Evolutionary conservation across 2,888 invertebrate species (phyloP).

Genomic region (Sipha maydis): DNA sequence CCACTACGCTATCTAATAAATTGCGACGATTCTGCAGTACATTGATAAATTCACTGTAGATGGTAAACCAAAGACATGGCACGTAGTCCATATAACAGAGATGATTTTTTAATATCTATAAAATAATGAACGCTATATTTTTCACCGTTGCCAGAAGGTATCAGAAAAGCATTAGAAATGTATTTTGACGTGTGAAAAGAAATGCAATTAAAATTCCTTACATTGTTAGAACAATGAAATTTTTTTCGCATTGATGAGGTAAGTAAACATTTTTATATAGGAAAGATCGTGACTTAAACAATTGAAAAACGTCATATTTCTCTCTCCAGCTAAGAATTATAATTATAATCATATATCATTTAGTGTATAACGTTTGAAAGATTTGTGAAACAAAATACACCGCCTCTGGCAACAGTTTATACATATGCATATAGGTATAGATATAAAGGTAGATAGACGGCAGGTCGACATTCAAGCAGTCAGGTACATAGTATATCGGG

Average conservation of each 20-base stretch:
- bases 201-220: constrained; percentile 51
- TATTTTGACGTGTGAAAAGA: constrained; percentile 41
- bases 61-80: not conserved
- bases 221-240: constrained; percentile 26
- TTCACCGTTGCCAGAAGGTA: not conserved
- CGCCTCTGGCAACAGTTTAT: constrained; percentile 23
- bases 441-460: too few species aligned
- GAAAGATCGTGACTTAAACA: constrained; percentile 43
- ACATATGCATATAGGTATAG: not conserved
- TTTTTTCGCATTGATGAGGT: constrained; percentile 42
- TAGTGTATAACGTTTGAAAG: constrained; percentile 6
- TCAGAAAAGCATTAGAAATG: not conserved
- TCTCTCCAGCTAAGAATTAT: constrained; percentile 1
- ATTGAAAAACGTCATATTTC: constrained; percentile 40
- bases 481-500: constrained; percentile 27
- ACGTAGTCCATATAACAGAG: not conserved
- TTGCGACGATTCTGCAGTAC: not conserved
- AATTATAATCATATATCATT: constrained; percentile 54
- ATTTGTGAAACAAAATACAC: constrained; percentile 35
- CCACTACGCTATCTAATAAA: not conserved
- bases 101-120: constrained; percentile 8
- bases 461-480: not conserved
- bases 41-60: not conserved
- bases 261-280: constrained; percentile 38
- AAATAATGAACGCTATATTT: not conserved